These are phyloP conservation scores for Coccyzus lansbergi DNA, from an alignment of 2,797 vertebrate species.

Conservation along the genomic window DNA sequence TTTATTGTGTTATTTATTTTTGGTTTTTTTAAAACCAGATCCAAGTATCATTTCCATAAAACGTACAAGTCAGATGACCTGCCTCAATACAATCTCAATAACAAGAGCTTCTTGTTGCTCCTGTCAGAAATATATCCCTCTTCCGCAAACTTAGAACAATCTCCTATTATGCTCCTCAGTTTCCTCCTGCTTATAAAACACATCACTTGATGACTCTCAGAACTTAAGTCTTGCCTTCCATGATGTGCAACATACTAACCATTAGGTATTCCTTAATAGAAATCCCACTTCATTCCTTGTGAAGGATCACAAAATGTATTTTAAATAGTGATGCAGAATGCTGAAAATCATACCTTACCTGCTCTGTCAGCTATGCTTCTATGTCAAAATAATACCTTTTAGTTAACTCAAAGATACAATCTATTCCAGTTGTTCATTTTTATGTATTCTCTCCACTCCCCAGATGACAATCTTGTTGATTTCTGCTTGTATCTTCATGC, in stretches of 20 bases:
- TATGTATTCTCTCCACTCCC: background rate
- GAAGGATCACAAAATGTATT: background rate
- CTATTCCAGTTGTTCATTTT: background rate
- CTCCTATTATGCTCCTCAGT: background rate
- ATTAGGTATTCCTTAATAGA: background rate
- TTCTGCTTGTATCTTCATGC: conserved; percentile 46
- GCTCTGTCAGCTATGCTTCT: background rate
- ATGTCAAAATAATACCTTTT: conserved; percentile 30
- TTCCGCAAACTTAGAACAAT: background rate
- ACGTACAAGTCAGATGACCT: rapidly evolving
- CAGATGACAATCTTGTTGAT: conserved; percentile 45
- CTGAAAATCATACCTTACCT: background rate
- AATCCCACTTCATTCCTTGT: no score
- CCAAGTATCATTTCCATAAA: background rate
- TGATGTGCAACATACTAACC: background rate
- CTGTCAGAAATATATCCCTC: background rate
- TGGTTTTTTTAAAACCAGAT: background rate
- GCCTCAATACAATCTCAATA: background rate
- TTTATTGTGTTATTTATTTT: background rate
- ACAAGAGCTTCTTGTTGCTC: background rate
- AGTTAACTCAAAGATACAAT: background rate
- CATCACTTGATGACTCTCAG: background rate
- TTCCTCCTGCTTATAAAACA: background rate
- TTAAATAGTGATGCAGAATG: background rate
- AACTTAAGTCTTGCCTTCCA: background rate